Conservation (phyloP, 2,113 vertebrate genomes). For the Mus pahari region DNA sequence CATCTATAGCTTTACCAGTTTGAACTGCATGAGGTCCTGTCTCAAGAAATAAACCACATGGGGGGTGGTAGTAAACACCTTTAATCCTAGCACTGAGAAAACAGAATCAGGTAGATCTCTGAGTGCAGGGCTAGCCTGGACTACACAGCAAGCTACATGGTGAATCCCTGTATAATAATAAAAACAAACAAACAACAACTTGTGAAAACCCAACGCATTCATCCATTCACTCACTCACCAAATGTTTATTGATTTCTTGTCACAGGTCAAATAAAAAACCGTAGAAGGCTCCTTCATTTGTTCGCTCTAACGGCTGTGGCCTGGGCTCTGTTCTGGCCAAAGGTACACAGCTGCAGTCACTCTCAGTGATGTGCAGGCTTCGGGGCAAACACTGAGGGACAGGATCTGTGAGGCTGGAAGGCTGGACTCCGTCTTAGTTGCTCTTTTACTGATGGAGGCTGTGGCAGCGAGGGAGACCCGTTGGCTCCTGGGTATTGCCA, state of each 20-base stretch:
- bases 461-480: neutral
- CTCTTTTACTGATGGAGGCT: neutral
- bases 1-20: neutral
- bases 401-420: neutral
- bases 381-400: neutral
- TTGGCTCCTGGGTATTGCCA: neutral
- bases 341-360: fast-evolving
- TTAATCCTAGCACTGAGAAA: neutral
- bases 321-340: neutral
- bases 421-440: neutral
- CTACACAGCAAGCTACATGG: neutral
- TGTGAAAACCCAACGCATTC: neutral
- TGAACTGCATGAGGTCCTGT: neutral
- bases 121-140: neutral
- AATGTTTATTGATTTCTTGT: neutral
- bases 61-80: neutral
- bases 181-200: neutral
- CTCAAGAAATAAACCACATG: neutral
- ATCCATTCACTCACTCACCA: neutral
- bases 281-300: neutral
- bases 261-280: neutral
- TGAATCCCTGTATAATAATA: neutral
- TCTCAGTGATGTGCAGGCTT: neutral
- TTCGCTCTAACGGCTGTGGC: neutral
- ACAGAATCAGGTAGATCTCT: neutral